Evolutionary conservation across 1,140 invertebrate genomes (phyloP).

Genomic region (Sycobia sp.): DNA sequence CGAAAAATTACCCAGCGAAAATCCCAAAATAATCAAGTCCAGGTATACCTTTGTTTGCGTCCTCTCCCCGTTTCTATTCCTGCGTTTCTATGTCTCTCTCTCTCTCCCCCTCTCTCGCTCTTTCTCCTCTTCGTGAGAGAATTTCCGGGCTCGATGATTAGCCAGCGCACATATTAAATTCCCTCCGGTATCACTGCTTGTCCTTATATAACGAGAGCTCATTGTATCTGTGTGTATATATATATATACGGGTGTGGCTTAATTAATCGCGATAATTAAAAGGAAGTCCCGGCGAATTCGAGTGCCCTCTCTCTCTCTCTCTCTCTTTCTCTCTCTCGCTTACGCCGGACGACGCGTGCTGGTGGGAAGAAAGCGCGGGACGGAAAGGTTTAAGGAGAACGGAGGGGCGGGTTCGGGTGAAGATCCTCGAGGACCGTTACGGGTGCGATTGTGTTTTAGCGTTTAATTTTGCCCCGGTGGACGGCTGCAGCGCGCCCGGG

Average conservation of each 20-base stretch:
- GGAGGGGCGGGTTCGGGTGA: background rate
- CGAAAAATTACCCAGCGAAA: constrained; percentile 5
- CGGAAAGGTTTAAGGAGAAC: constrained; percentile 18
- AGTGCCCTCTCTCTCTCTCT: too few species aligned
- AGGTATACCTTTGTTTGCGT: background rate
- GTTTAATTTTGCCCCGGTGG: background rate
- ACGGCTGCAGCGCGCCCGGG: background rate
- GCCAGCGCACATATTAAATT: constrained; percentile 28
- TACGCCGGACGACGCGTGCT: constrained; percentile 31
- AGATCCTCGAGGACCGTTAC: constrained; percentile 3
- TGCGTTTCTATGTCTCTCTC: too few species aligned
- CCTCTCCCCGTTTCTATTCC: background rate
- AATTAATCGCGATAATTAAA: constrained; percentile 60
- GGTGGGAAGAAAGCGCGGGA: constrained; percentile 2
- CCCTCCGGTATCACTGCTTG: too few species aligned
- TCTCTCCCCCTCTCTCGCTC: too few species aligned
- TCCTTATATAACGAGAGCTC: too few species aligned
- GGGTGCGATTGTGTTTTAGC: constrained; percentile 21
- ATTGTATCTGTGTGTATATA: too few species aligned
- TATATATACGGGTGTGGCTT: constrained; percentile 44
- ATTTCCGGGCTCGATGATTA: constrained; percentile 14
- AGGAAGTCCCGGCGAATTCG: constrained; percentile 46
- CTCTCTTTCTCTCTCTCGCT: too few species aligned
- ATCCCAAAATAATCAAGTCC: constrained; percentile 1
- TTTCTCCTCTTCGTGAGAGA: background rate